Base-by-base conservation (phyloP, 2,888 invertebrate species). In the Myopa tessellatipennis region DNA sequence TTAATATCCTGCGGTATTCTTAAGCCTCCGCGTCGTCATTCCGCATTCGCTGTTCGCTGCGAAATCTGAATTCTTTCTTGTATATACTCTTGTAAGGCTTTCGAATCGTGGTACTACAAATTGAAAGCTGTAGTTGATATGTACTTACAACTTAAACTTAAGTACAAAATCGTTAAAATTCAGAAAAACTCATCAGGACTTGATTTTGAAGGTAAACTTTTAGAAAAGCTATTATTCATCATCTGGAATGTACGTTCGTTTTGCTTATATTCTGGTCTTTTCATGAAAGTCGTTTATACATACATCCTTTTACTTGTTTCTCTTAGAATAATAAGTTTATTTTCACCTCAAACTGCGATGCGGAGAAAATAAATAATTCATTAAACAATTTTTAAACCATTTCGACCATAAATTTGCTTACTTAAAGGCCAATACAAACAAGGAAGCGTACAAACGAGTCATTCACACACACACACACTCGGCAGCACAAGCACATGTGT, bases 351-450 rank as follows among this genome's bases (percentile, higher is more conserved):
- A 36, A 70, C 16, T 52, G 1, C 55, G n/a, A 10, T 14, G 50
- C 69, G 34, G 34, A 26, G 34, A 45, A 70, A 70, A 61, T 61
- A 73, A 73, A 73, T 73, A 73, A 61, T 73, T 73, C 60, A 45
- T 73, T 60, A 61, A 73, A 40, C 18, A 26, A 45, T 60, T 60
- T 50, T 61, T 38, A 60, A 73, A 61, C 18, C 18, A 61, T 61
- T 60, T 73, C 73, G 45, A 73, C 73, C 61, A 60, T 61, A 73
- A 73, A 73, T 61, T 60, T 61, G 61, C 40, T 73, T 73, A 61
- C 61, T 61, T 61, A 61, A 45, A 14, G 61, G 61, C 61, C 60
- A 73, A 45, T 14, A 60, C 60, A 73, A 60, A 73, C 38, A 60
- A 69, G 69, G 61, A 61, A 61, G 61, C 26, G 26, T 18, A 61